A percentile compares a stretch with the other conserved stretches of the same genome.
These are phyloP conservation scores for Passer montanus DNA, from an alignment of 2,113 vertebrate genomes.

Conservation along the genomic window DNA sequence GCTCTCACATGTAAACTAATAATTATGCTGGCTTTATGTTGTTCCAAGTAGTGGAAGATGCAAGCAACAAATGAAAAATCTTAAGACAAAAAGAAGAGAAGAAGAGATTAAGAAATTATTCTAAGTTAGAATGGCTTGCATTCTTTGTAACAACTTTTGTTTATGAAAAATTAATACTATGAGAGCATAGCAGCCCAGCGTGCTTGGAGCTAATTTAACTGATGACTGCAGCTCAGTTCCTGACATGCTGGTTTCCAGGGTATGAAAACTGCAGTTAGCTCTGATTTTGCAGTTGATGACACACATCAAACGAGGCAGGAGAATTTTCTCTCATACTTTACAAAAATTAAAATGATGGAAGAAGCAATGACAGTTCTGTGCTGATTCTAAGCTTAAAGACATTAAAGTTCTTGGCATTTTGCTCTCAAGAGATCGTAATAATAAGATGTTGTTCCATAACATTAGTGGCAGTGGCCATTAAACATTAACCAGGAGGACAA, in stretches of 20 bases:
- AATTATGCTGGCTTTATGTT: neutral
- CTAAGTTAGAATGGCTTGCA: neutral
- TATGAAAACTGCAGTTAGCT: neutral
- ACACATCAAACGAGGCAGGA: neutral
- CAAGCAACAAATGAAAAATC: neutral
- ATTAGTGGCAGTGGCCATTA: neutral
- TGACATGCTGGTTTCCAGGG: constrained; percentile 32
- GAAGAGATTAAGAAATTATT: neutral
- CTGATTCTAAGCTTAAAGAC: neutral
- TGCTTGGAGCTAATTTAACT: constrained; percentile 35
- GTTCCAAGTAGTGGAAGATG: neutral
- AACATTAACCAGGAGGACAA: neutral
- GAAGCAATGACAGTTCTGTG: neutral
- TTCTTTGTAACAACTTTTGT: constrained; percentile 20
- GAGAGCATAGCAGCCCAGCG: neutral
- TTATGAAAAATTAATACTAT: constrained; percentile 58
- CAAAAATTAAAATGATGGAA: constrained; percentile 4
- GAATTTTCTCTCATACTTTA: neutral
- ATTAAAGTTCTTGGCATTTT: neutral
- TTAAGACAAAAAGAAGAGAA: neutral
- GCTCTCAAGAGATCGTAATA: neutral
- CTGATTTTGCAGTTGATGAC: constrained; percentile 33
- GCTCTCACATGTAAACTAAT: neutral
- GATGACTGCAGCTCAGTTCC: constrained; percentile 37
- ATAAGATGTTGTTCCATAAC: neutral